Evolutionary conservation across 2,113 vertebrate species (phyloP), one percentile per base, ranked within the genome.

Genomic region (Nipponia nippon): DNA sequence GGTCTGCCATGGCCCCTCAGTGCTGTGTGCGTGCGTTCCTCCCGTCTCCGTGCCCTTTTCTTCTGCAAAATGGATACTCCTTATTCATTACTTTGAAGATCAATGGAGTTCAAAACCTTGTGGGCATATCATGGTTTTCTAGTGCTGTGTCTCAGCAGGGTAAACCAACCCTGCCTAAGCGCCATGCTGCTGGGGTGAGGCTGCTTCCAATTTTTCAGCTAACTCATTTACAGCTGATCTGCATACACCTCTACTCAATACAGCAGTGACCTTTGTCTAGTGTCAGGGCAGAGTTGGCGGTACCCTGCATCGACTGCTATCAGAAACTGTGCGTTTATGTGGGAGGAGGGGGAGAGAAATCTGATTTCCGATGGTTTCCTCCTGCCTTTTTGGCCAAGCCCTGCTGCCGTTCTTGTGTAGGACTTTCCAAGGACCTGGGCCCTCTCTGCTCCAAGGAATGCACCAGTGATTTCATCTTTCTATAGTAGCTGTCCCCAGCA

Each of bases 71-170:
- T 15, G 47, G 59, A 38, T 32, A 26, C 14, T 55, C 1, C 1
- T 73, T 96, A 49, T 27, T 83, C 25, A 40, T 42, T 72, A 56
- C 36, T 69, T 59, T 50, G 38, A 71, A 76, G 49, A 50, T 69
- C 32, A n/a, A n/a, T 34, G n/a, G 38, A 66, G 49, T 76, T 91
- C 78, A 87, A 81, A 79, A 92, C 56, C 61, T 89, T 55, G 23
- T 71, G 52, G 65, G 18, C 30, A 55, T 85, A 47, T 14, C 5
- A 10, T 14, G n/a, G 50, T 71, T 91, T 89, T 75, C 47, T 53
- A 47, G 13, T 23, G 38, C 52, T 59, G 40, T 42, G 7, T 40
- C 23, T 63, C 61, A 82, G 50, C 7, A 36, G n/a, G 42, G 61
- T 90, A 71, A 93, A 44, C 44, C 20, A 52, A 16, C 46, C 67